Evolutionary conservation across 2,888 invertebrate genomes (phyloP).

Genomic region (Buathra laborator): DNA sequence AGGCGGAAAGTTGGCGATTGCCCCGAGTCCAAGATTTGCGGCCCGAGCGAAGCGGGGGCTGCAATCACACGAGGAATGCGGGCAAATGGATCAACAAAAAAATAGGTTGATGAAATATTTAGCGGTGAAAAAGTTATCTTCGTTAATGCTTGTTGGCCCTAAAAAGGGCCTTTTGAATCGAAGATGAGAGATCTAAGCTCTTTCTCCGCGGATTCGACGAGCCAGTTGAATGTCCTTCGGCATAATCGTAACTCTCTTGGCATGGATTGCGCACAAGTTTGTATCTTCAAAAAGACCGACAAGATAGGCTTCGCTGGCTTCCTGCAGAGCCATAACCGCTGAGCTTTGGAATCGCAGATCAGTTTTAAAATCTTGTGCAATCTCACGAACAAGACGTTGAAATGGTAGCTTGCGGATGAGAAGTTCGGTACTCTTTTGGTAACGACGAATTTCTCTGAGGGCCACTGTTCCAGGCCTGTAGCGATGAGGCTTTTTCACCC

Average conservation of each 20-base stretch:
- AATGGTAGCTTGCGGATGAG: slow-evolving; percentile 91
- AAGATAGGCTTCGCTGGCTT: slow-evolving; percentile 88
- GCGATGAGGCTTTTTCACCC: slow-evolving; percentile 91
- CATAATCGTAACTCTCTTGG: slow-evolving; percentile 89
- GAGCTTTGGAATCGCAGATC: slow-evolving; percentile 90
- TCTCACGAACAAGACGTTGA: slow-evolving; percentile 90
- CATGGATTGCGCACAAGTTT: slow-evolving; percentile 92
- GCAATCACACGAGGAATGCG: no score
- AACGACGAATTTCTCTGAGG: slow-evolving; percentile 90
- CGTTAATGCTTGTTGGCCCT: slow-evolving; percentile 39
- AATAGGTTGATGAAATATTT: no score
- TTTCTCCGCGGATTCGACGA: slow-evolving; percentile 74
- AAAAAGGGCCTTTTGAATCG: slow-evolving; percentile 40
- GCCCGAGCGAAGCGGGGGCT: no score
- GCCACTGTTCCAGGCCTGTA: slow-evolving; percentile 90
- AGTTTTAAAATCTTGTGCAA: slow-evolving; percentile 91
- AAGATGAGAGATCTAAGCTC: slow-evolving; percentile 71
- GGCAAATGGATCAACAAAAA: no score
- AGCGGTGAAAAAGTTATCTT: no score
- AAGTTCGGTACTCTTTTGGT: slow-evolving; percentile 91
- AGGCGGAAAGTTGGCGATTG: no score
- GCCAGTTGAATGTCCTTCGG: slow-evolving; percentile 88
- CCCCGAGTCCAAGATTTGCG: no score
- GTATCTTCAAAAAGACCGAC: slow-evolving; percentile 92
- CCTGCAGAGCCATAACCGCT: slow-evolving; percentile 90